Conservation (phyloP, 2,797 vertebrate species). For the Cyprinella venusta region DNA sequence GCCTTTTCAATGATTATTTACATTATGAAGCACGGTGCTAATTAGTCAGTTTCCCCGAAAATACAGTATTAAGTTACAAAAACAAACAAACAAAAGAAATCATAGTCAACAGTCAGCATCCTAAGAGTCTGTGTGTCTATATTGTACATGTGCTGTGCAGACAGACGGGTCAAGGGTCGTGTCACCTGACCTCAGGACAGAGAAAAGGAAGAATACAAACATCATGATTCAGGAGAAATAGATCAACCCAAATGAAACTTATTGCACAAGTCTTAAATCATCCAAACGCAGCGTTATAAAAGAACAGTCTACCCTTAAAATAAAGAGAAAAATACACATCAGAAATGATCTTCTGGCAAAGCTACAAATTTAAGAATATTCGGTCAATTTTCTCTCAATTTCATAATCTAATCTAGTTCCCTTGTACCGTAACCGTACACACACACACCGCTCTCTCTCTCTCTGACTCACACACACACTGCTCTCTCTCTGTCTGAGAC, state of each 20-base stretch:
- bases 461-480: too few species aligned
- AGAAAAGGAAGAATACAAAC: conserved; percentile 70
- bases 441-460: not conserved
- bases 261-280: conserved; percentile 89
- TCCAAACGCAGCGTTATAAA: conserved; percentile 64
- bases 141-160: conserved; percentile 74
- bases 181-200: conserved; percentile 63
- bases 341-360: conserved; percentile 66
- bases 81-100: conserved; percentile 83
- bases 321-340: conserved; percentile 49
- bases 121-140: conserved; percentile 76
- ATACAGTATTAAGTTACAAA: conserved; percentile 71
- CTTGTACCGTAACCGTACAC: conserved; percentile 56
- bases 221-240: conserved; percentile 75
- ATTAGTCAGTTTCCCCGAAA: conserved; percentile 76
- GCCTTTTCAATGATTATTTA: conserved; percentile 77
- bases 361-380: conserved; percentile 57
- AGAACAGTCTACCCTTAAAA: conserved; percentile 60
- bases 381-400: conserved; percentile 50
- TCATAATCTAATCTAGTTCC: conserved; percentile 64
- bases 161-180: conserved; percentile 72
- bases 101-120: conserved; percentile 83
- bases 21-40: conserved; percentile 77
- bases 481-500: too few species aligned
- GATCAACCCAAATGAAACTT: conserved; percentile 69